Evolutionary conservation across 2,113 vertebrate species (phyloP).

Genomic region (Electrona antarctica): DNA sequence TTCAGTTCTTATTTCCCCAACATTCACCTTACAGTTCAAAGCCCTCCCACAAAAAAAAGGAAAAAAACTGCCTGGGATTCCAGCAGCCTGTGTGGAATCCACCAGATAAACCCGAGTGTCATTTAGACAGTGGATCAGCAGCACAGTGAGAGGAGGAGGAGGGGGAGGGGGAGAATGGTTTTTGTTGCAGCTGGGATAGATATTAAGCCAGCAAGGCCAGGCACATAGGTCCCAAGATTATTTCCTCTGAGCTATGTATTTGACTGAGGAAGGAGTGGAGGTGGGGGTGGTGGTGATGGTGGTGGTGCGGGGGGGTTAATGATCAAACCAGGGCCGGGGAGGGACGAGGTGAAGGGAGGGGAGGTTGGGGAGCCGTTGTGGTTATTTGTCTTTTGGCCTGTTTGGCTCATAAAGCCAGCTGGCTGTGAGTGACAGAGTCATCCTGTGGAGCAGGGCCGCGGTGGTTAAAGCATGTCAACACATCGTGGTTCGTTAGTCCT

Average conservation of each 20-base stretch:
- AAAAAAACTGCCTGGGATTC: not conserved
- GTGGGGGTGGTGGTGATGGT: not conserved
- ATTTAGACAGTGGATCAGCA: constrained; percentile 1
- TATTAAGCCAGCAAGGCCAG: constrained; percentile 69
- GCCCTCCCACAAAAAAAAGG: not conserved
- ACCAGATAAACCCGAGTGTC: too few species aligned
- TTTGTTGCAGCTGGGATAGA: constrained; percentile 65
- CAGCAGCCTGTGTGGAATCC: too few species aligned
- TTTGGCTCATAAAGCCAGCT: constrained; percentile 23
- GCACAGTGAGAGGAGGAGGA: constrained; percentile 25
- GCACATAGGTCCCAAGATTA: constrained; percentile 65
- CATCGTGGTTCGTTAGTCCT: too few species aligned
- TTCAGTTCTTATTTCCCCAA: constrained; percentile 1
- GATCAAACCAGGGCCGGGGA: constrained; percentile 62
- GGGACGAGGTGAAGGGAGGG: constrained; percentile 37
- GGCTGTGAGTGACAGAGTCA: constrained; percentile 3
- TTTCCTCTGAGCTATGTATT: constrained; percentile 55
- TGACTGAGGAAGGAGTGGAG: constrained; percentile 42
- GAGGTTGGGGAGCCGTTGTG: constrained; percentile 38
- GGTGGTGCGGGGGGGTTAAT: constrained; percentile 38
- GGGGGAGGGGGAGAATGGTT: constrained; percentile 71
- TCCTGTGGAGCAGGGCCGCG: constrained; percentile 1
- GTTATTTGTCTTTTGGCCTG: constrained; percentile 33
- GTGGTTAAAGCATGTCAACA: not conserved
- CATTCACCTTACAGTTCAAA: constrained; percentile 6